Evolutionary conservation across 2,888 invertebrate species (phyloP), one percentile per base, ranked within the genome.

Genomic region (Protonemura montana): DNA sequence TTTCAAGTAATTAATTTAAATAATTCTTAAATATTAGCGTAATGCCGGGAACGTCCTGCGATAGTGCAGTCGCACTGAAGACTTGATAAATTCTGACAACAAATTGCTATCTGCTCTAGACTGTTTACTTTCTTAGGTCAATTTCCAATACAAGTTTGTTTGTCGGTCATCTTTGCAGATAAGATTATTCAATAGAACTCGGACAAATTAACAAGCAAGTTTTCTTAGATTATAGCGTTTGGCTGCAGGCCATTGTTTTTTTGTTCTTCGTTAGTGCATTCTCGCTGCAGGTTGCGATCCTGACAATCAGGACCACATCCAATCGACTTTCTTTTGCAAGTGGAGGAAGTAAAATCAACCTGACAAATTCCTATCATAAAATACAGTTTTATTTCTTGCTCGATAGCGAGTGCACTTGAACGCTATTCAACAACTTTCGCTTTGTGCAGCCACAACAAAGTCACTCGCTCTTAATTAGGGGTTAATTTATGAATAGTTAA

Each of bases 401-500:
- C 13, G 3, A 59, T 59, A 21, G 21, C 59, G n/a, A n/a, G n/a
- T 59, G 59, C 13, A 59, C 59, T 59, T 59, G 59, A 59, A 16
- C 7, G 59, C 16, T 59, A 21, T 59, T 59, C 59, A 7, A 41
- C 41, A 1, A 59, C 59, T 59, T 59, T 59, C 59, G 59, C 59
- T 59, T 59, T 59, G 59, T 59, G 6, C 3, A 59, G 59, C 7
- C 59, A 59, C 1, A 59, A 59, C 21, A 59, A 59, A 26, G 1
- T 78, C 3, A 27, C 28, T 78, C 82, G 30, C 41, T 25, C 35
- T 41, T 82, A 82, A 82, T 41, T 82, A 42, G 82, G 21, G 28
- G 35, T 41, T 30, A 82, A 82, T 82, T 41, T 27, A 27, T 78
- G 28, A 78, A 78, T 78, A 82, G 35, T 41, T 82, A 41, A n/a